Evolutionary conservation across 1,140 invertebrate species (phyloP).

Genomic region (Magallana gigas): DNA sequence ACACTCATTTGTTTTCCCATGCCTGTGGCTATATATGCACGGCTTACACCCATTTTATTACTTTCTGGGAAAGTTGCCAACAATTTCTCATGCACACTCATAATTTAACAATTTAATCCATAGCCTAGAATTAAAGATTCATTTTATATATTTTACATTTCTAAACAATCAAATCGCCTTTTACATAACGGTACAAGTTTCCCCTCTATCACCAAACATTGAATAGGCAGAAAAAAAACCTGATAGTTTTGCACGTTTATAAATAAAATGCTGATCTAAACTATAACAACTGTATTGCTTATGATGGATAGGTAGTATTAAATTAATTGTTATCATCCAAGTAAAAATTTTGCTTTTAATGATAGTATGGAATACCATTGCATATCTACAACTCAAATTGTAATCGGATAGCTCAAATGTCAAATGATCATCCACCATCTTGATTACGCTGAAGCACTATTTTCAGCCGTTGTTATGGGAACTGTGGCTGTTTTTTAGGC

Average conservation of each 20-base stretch:
- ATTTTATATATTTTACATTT: too few relatives aligned
- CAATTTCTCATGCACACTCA: background rate
- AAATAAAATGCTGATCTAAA: too few relatives aligned
- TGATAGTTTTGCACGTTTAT: too few relatives aligned
- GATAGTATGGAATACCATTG: too few relatives aligned
- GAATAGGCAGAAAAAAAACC: too few relatives aligned
- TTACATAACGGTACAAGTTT: too few relatives aligned
- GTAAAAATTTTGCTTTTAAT: too few relatives aligned
- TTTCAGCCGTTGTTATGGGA: conserved; percentile 51
- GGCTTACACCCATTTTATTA: background rate
- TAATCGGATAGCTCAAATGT: conserved; percentile 40
- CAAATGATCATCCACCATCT: conserved; percentile 41
- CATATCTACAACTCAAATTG: background rate
- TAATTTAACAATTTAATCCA: background rate
- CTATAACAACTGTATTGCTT: too few relatives aligned
- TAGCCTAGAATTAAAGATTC: background rate
- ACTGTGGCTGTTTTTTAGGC: conserved; percentile 28
- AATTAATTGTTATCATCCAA: too few relatives aligned
- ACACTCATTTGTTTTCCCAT: conserved; percentile 16
- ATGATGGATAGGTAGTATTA: too few relatives aligned
- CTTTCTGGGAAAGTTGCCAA: background rate
- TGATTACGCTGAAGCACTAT: conserved; percentile 49
- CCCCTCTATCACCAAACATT: too few relatives aligned
- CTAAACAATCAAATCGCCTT: too few relatives aligned
- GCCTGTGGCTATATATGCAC: conserved; percentile 2